Evolutionary conservation across 1,140 invertebrate species (phyloP), one percentile per base, ranked within the genome.

Genomic region (Drosophila littoralis): DNA sequence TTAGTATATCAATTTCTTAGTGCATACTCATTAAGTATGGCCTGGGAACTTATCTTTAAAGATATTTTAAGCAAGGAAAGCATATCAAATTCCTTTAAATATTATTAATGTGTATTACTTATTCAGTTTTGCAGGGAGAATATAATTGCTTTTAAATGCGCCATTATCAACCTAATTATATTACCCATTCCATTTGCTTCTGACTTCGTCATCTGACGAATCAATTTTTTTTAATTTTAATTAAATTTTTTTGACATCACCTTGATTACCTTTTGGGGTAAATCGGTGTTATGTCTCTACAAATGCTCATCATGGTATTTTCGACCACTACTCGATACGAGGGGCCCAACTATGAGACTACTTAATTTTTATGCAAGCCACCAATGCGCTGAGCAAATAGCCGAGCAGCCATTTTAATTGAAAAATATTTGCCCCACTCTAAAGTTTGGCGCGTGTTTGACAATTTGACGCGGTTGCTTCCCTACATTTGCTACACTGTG

Each of bases 321-420:
- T 22, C 1, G 10, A 8, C 33, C n/a, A 7, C 8, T 13, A 32
- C 17, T 50, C 10, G 28, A 7, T 2, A 7, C 8, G 5, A 6
- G 22, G 2, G 28, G 33, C n/a, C 38, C 46, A 54, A 60, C 68
- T 50, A 64, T 74, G 75, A 78, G 51, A 68, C 46, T 52, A 82
- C 79, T 86, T 74, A 79, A 88, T 83, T 88, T 86, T 88, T 79
- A 86, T 83, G 83, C 83, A 81, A 79, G 79, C 67, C 65, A 54
- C 76, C 61, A 74, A 83, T 88, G 83, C 83, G 83, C 79, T 77
- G 72, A 68, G 76, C 79, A 88, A 86, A 86, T 86, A 86, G 69
- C 76, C 65, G 40, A 43, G 64, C 83, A 88, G 79, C 58, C 50
- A 86, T 86, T 86, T 88, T 86, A 86, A 86, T 86, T 86, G 83